Percentiles rank a stretch among this genome's conserved stretches.
Conservation (phyloP, 2,113 vertebrate species). For the Uria lomvia region DNA sequence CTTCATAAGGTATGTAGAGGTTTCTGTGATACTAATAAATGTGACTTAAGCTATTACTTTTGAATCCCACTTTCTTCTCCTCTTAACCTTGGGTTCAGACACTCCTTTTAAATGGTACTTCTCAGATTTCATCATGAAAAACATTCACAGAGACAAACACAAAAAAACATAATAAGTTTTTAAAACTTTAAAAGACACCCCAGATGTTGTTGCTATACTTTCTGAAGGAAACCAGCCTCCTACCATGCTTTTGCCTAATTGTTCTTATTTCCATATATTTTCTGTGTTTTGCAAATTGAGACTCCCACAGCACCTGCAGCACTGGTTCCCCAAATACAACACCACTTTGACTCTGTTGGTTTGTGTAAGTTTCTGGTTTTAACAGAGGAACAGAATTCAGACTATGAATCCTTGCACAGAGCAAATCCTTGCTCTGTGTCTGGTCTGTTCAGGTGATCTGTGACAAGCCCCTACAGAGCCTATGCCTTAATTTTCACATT, state of each 20-base stretch:
- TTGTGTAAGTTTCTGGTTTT: background rate
- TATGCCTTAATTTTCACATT: background rate
- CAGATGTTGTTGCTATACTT: background rate
- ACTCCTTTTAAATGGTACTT: background rate
- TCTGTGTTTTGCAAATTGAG: background rate
- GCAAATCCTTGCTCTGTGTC: background rate
- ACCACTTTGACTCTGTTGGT: background rate
- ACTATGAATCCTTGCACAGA: background rate
- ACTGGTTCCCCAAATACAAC: background rate
- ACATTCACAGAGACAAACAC: background rate
- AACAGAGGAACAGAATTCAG: background rate
- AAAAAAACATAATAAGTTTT: background rate
- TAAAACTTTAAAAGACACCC: background rate
- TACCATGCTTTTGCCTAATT: background rate
- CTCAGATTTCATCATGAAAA: background rate
- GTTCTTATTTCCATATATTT: background rate
- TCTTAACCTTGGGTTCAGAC: background rate
- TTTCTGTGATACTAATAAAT: background rate
- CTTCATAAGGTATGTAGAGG: background rate
- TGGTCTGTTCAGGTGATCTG: background rate
- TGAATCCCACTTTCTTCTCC: background rate
- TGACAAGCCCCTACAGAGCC: background rate
- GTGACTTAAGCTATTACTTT: background rate
- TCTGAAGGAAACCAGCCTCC: background rate
- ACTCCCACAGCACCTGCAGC: background rate